A percentile compares a stretch with the other conserved stretches of the same genome.
Evolutionary conservation across 2,797 vertebrate species (phyloP).

Genomic region (Chrysocyon brachyurus): DNA sequence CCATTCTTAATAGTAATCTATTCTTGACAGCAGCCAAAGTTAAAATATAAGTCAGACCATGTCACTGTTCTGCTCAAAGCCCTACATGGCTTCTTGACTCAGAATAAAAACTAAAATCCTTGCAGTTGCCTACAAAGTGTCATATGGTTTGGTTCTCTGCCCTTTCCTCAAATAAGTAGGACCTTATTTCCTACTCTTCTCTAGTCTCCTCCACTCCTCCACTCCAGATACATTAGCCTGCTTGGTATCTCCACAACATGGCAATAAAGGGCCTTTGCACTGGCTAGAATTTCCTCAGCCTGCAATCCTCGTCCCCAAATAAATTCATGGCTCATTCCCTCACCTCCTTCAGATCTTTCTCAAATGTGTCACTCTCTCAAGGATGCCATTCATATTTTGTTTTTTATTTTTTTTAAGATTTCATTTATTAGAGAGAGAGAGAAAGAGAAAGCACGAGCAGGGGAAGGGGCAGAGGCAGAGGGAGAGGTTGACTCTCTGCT

Average conservation of each 20-base stretch:
- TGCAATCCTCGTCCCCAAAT: not conserved
- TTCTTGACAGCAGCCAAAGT: slow-evolving; percentile 6
- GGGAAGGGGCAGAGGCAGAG: too few relatives aligned
- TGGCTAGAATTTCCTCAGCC: not conserved
- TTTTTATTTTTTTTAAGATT: too few relatives aligned
- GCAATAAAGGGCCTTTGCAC: not conserved
- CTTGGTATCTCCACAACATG: not conserved
- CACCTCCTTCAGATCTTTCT: not conserved
- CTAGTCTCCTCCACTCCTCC: not conserved
- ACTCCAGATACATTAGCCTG: not conserved
- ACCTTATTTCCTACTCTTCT: not conserved
- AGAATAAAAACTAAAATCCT: not conserved
- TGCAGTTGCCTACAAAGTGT: not conserved
- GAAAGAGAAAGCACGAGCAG: too few relatives aligned
- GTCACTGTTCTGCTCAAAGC: not conserved
- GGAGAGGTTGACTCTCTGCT: too few relatives aligned
- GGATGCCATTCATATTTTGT: not conserved
- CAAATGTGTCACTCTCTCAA: not conserved
- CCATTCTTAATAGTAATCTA: not conserved
- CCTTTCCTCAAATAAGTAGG: too few relatives aligned
- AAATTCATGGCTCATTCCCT: not conserved
- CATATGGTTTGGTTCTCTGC: not conserved
- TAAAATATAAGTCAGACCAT: not conserved
- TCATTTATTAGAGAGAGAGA: too few relatives aligned
- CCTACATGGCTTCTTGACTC: not conserved